Percentiles rank a stretch among this genome's conserved stretches.
Evolutionary conservation across 2,797 vertebrate genomes (phyloP).

Genomic region (Urosaurus nigricauda): DNA sequence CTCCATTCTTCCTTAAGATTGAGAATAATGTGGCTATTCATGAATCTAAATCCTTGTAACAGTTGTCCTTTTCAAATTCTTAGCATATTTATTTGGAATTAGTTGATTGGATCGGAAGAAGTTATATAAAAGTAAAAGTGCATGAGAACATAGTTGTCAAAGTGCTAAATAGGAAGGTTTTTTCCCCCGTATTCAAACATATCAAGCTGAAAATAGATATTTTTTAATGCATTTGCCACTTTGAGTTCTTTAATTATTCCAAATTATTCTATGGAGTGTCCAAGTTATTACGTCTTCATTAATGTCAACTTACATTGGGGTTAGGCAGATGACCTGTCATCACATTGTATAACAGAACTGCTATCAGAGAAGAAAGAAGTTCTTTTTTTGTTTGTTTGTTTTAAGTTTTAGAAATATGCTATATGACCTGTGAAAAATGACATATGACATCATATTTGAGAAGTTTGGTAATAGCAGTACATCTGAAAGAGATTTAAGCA

Average conservation of each 20-base stretch:
- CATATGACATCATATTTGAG: background rate
- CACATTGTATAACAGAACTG: conserved; percentile 1
- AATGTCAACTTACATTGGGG: background rate
- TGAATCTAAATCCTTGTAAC: background rate
- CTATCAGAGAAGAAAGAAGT: background rate
- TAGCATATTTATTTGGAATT: background rate
- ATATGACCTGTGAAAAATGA: background rate
- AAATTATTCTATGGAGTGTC: background rate
- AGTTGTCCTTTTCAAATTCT: background rate
- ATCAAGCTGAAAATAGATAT: background rate
- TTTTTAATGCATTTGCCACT: background rate
- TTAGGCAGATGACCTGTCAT: conserved; percentile 1
- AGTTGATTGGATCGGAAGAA: background rate
- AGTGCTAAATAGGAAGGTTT: background rate
- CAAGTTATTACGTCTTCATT: background rate
- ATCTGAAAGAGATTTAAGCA: background rate
- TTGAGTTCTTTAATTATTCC: background rate
- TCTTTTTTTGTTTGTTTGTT: background rate
- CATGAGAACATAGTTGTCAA: background rate
- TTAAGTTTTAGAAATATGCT: background rate
- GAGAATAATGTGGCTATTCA: background rate
- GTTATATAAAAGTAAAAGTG: background rate
- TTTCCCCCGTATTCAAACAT: background rate
- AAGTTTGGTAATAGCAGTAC: background rate
- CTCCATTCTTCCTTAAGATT: background rate